Conservation (phyloP, 2,888 invertebrate species). For the Belgica antarctica region DNA sequence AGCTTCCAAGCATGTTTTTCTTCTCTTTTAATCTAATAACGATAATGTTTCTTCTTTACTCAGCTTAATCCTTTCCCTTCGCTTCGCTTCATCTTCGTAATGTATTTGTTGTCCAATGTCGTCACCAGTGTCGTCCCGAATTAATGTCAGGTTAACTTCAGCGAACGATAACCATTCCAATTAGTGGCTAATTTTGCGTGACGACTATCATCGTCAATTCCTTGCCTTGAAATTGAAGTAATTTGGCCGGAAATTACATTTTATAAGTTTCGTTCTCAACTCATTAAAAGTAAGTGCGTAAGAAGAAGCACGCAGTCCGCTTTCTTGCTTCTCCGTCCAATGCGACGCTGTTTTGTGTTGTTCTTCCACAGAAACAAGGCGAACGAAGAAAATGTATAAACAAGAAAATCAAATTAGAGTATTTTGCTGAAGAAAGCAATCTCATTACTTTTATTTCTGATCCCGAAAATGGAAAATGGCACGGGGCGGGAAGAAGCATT, state of each 20-base stretch:
- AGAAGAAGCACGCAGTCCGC: background rate
- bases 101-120: background rate
- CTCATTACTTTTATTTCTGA: slow-evolving; percentile 42
- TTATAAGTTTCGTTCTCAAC: slow-evolving; percentile 30
- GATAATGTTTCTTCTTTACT: slow-evolving; percentile 13
- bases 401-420: slow-evolving; percentile 40
- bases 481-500: slow-evolving; percentile 1
- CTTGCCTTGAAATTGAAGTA: background rate
- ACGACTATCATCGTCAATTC: slow-evolving; percentile 38
- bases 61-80: slow-evolving; percentile 14
- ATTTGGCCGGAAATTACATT: slow-evolving; percentile 2
- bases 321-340: background rate
- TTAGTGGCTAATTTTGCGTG: slow-evolving; percentile 43
- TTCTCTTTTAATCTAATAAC: slow-evolving; percentile 24
- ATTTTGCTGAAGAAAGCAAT: slow-evolving; percentile 40
- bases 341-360: too few relatives aligned
- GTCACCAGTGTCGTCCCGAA: background rate
- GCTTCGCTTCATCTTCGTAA: background rate
- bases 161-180: slow-evolving; percentile 28
- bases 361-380: background rate
- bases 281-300: slow-evolving; percentile 31
- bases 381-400: slow-evolving; percentile 22
- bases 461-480: slow-evolving; percentile 10
- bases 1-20: slow-evolving; percentile 7
- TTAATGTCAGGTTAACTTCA: background rate